Evolutionary conservation across 2,888 invertebrate species (phyloP), one percentile per base, ranked within the genome.

Genomic region (Eristalis pertinax): DNA sequence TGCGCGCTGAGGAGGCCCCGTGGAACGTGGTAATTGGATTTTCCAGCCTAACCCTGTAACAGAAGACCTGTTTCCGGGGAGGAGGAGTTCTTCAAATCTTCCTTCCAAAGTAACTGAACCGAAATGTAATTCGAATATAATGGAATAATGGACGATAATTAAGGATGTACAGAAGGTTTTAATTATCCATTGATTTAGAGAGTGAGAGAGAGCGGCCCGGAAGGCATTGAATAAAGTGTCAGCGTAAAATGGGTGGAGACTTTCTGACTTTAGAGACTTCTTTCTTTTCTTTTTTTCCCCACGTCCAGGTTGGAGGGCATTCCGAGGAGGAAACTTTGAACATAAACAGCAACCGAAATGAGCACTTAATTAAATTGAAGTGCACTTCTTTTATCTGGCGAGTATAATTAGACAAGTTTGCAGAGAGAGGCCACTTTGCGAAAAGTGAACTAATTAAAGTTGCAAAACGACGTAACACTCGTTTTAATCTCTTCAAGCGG

Each of bases 81-180:
- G n/a, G 43, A 50, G n/a, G 15, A 50, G 19, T 50, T 50, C 43
- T 50, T 50, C 7, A 38, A 60, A 4, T 65, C 56, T n/a, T 26
- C 29, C 10, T 13, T 38, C 7, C 50, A 10, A 38, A 58, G 13
- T 19, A 58, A 75, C n/a, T 65, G 38, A 29, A 58, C 24, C 13
- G 10, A n/a, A 60, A 41, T 58, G 32, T 70, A 38, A 41, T 50
- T 70, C 26, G 32, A 60, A 41, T 60, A 26, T 60, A 70, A 72
- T 29, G 41, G 41, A 72, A 43, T 63, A 72, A 72, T 72, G 72
- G 62, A 10, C 29, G 62, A 11, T 63, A 72, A 72, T 62, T 62
- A 72, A 72, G 41, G 72, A 41, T 29, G 29, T 62, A 62, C 29
- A 60, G n/a, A 11, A 10, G 41, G 41, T 26, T 38, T 72, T 15